These are phyloP conservation scores for Piprites chloris DNA, from an alignment of 2,113 vertebrate genomes.

Conservation along the genomic window DNA sequence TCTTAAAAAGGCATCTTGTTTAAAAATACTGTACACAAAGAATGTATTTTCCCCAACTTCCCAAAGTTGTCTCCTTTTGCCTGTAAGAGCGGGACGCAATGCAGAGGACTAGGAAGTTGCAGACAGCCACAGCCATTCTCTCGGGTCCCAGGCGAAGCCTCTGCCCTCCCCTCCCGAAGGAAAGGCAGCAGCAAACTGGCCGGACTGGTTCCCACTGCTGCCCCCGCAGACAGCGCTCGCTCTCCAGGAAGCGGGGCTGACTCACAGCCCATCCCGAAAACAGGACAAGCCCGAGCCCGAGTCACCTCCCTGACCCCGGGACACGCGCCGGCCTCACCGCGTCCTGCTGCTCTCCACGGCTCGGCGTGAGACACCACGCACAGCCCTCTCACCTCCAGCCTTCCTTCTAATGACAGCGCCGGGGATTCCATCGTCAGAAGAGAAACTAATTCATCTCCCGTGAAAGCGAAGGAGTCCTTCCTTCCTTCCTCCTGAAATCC, in stretches of 20 bases:
- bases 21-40: not conserved
- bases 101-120: no score
- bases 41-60: rapidly evolving
- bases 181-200: not conserved
- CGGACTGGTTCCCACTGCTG: not conserved
- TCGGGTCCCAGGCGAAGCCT: not conserved
- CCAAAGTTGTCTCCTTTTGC: not conserved
- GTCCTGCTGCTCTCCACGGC: not conserved
- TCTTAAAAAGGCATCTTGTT: not conserved
- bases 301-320: not conserved
- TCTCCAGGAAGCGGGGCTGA: not conserved
- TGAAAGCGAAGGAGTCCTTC: not conserved
- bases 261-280: not conserved
- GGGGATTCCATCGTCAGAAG: not conserved
- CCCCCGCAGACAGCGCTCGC: not conserved
- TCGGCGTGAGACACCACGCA: rapidly evolving
- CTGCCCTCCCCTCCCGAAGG: not conserved
- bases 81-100: rapidly evolving
- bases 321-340: rapidly evolving
- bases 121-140: rapidly evolving
- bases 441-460: not conserved
- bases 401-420: rapidly evolving
- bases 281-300: not conserved
- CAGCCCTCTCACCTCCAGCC: not conserved
- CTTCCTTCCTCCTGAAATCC: not conserved